Evolutionary conservation across 2,113 vertebrate species (phyloP).

Genomic region (Gnathonemus longibarbis): DNA sequence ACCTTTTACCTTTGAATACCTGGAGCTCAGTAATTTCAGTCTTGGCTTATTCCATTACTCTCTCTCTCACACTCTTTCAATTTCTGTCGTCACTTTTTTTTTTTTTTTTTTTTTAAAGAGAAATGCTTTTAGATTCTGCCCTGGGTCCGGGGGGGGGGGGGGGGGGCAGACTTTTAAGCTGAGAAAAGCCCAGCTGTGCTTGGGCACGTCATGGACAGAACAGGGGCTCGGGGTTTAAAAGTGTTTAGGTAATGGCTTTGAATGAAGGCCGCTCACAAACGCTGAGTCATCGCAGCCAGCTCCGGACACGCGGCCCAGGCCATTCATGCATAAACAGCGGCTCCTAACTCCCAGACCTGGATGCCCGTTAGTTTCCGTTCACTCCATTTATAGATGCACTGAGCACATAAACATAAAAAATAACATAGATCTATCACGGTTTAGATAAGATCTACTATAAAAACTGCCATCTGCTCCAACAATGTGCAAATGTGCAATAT

Average conservation of each 20-base stretch:
- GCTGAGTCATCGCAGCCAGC: neutral
- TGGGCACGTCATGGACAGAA: neutral
- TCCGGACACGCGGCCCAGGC: neutral
- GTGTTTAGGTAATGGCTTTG: conserved; percentile 13
- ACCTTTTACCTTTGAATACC: conserved; percentile 17
- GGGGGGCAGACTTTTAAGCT: neutral
- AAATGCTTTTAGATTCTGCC: conserved; percentile 14
- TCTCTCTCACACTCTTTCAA: neutral
- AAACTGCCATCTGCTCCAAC: neutral
- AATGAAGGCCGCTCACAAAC: neutral
- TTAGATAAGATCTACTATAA: neutral
- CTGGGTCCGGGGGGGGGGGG: neutral
- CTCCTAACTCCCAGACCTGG: neutral
- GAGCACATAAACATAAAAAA: neutral
- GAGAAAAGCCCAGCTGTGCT: neutral
- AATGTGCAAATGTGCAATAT: neutral
- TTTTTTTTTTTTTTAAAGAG: neutral
- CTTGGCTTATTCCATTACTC: neutral
- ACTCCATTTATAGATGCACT: neutral
- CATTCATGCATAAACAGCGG: neutral
- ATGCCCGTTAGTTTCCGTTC: neutral
- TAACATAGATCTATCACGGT: neutral
- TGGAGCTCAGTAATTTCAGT: conserved; percentile 16
- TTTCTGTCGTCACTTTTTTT: neutral
- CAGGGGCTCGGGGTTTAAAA: neutral